Percentiles rank a stretch among this genome's conserved stretches.
Conservation (phyloP, 2,797 vertebrate genomes). For the Mastacembelus armatus region DNA sequence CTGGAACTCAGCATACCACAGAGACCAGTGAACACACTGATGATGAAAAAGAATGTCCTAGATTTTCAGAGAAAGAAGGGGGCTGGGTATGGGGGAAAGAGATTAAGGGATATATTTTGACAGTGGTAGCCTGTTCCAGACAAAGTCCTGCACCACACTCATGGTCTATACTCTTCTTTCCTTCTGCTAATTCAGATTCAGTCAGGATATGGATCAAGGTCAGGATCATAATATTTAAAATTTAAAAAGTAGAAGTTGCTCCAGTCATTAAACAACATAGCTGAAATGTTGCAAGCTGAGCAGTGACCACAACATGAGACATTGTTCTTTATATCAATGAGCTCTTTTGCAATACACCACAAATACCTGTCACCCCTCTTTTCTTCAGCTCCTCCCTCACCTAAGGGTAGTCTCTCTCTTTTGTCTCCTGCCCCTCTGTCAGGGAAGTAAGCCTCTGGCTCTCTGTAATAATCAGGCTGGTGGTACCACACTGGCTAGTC, state of each 20-base stretch:
- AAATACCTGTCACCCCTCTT: neutral
- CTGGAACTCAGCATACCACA: slow-evolving; percentile 60
- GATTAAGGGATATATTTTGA: slow-evolving; percentile 79
- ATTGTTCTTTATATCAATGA: slow-evolving; percentile 7
- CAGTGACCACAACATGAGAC: slow-evolving; percentile 1
- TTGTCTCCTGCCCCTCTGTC: slow-evolving; percentile 37
- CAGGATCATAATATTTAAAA: slow-evolving; percentile 6
- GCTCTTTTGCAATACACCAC: slow-evolving; percentile 16
- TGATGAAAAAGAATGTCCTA: slow-evolving; percentile 79
- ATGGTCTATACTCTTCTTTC: slow-evolving; percentile 23
- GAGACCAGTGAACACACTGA: slow-evolving; percentile 67
- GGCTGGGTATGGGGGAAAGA: slow-evolving; percentile 55
- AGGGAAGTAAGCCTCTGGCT: slow-evolving; percentile 49
- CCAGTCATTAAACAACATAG: neutral
- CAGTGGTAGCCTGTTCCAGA: slow-evolving; percentile 62
- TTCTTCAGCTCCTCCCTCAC: slow-evolving; percentile 3
- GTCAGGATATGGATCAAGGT: neutral
- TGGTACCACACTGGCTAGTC: slow-evolving; percentile 35
- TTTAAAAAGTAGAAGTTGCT: neutral
- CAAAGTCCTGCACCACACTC: slow-evolving; percentile 54
- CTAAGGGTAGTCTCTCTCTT: slow-evolving; percentile 14
- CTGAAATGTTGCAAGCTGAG: neutral
- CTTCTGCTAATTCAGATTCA: slow-evolving; percentile 25
- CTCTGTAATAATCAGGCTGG: slow-evolving; percentile 58
- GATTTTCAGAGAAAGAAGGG: slow-evolving; percentile 72